Conservation (phyloP, 2,113 vertebrate genomes). For the Prietella phreatophila region DNA sequence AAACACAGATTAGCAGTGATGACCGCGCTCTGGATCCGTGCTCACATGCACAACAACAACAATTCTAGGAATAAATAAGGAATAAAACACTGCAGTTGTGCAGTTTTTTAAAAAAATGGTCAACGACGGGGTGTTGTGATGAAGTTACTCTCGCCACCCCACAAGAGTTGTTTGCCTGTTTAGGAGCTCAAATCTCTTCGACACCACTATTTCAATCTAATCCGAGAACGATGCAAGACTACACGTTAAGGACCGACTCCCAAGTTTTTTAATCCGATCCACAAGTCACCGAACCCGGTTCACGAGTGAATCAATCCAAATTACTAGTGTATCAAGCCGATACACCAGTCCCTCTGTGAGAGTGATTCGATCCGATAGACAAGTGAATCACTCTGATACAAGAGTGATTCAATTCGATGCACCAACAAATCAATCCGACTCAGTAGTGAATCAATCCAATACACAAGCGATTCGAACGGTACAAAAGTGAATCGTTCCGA, state of each 20-base stretch:
- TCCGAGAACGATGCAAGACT: not conserved
- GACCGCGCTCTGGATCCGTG: conserved; percentile 5
- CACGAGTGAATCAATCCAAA: not conserved
- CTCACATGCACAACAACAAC: not conserved
- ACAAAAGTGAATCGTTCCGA: not conserved
- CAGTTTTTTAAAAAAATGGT: not conserved
- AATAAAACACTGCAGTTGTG: not conserved
- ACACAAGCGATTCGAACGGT: not conserved
- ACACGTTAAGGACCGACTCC: not conserved
- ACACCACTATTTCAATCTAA: not conserved
- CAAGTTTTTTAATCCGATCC: not conserved
- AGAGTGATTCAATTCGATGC: too few relatives aligned
- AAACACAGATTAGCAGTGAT: conserved; percentile 17
- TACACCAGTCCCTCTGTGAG: too few relatives aligned
- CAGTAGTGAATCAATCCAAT: not conserved
- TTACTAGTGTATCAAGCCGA: too few relatives aligned
- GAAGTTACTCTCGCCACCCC: not conserved
- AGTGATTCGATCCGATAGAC: too few relatives aligned
- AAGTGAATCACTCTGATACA: too few relatives aligned
- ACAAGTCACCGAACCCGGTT: not conserved
- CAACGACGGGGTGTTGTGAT: not conserved
- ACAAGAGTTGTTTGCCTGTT: not conserved
- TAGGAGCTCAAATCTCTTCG: not conserved
- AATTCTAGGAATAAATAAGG: not conserved
- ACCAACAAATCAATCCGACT: too few relatives aligned